These are phyloP conservation scores for Sphaeramia orbicularis DNA, from an alignment of 2,797 vertebrate species.

Conservation along the genomic window DNA sequence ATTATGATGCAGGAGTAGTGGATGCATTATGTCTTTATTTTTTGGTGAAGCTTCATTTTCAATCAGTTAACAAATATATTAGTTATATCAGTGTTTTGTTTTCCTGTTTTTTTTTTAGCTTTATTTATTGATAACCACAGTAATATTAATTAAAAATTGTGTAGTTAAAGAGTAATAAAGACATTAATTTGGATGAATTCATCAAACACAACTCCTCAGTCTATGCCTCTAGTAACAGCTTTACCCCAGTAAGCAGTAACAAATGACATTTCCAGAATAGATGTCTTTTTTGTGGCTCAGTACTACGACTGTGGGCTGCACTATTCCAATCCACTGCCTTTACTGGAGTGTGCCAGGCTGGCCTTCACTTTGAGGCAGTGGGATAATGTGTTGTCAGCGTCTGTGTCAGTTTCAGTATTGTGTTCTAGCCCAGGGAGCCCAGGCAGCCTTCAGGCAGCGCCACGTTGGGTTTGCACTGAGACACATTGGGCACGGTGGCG, in stretches of 20 bases:
- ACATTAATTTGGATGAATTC: constrained; percentile 21
- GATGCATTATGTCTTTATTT: too few relatives aligned
- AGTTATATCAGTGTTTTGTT: too few relatives aligned
- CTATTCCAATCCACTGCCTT: constrained; percentile 37
- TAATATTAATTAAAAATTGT: too few relatives aligned
- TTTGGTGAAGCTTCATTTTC: too few relatives aligned
- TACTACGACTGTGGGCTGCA: constrained; percentile 27
- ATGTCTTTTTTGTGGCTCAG: constrained; percentile 32
- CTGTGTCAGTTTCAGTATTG: constrained; percentile 65
- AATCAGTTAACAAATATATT: too few relatives aligned
- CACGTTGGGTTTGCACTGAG: constrained; percentile 63
- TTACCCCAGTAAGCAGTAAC: constrained; percentile 41
- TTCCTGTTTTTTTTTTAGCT: too few relatives aligned
- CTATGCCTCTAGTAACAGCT: constrained; percentile 34
- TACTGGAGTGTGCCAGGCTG: constrained; percentile 34
- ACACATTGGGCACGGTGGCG: constrained; percentile 67
- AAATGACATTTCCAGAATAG: constrained; percentile 51
- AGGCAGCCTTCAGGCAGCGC: constrained; percentile 65
- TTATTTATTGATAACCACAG: too few relatives aligned
- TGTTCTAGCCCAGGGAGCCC: constrained; percentile 47
- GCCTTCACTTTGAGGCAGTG: constrained; percentile 54
- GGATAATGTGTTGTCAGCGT: constrained; percentile 62
- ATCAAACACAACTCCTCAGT: constrained; percentile 17
- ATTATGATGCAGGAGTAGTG: too few relatives aligned
- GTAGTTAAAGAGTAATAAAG: constrained; percentile 18